Conservation (phyloP, 2,113 vertebrate species). For the Pterocles gutturalis region DNA sequence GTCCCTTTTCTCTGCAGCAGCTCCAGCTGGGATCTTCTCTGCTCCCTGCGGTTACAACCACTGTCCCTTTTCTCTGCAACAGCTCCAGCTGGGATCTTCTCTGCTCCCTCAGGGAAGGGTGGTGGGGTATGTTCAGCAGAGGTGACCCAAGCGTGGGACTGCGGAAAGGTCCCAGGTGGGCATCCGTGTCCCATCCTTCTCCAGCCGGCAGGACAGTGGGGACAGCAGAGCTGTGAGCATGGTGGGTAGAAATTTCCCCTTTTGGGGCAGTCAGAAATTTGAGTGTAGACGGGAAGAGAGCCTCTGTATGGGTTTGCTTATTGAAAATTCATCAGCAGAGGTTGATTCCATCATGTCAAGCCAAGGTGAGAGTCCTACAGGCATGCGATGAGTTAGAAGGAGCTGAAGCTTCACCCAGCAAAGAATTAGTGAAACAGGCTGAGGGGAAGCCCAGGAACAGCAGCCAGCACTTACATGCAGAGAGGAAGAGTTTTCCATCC, state of each 20-base stretch:
- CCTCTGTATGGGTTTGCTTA: not conserved
- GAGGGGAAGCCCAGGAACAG: not conserved
- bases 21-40: not conserved
- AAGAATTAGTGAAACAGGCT: not conserved
- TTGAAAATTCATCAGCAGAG: not conserved
- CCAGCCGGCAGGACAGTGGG: not conserved
- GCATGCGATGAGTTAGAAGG: not conserved
- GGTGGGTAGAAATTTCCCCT: not conserved
- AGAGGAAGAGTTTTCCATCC: not conserved
- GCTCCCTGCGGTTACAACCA: accelerated
- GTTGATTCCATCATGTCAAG: not conserved
- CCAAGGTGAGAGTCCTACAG: not conserved
- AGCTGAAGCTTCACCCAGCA: not conserved
- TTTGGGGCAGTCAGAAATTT: not conserved
- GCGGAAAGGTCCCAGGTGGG: accelerated
- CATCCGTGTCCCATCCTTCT: not conserved
- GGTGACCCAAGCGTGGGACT: not conserved
- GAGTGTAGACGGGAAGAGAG: not conserved
- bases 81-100: not conserved
- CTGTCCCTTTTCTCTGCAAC: not conserved
- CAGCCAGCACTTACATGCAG: not conserved
- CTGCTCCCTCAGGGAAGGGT: not conserved
- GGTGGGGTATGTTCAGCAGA: not conserved
- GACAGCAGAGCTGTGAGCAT: not conserved
- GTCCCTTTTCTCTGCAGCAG: not conserved